Conservation (phyloP, 2,888 invertebrate species). For the Xanthorhoe designata region DNA sequence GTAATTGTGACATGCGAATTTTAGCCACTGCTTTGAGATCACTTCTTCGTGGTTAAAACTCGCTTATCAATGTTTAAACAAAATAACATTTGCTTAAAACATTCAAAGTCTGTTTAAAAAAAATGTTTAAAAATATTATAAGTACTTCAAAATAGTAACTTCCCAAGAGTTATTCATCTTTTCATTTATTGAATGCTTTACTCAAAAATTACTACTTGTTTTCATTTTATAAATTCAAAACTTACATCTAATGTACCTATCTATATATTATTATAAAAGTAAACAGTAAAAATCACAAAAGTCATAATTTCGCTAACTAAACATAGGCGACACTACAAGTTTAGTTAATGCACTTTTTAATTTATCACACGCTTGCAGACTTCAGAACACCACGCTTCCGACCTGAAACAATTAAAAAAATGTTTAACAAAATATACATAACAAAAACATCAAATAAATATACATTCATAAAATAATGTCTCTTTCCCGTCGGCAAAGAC, state of each 20-base stretch:
- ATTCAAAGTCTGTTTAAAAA: slow-evolving; percentile 12
- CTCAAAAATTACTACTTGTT: slow-evolving; percentile 21
- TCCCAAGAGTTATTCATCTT: neutral
- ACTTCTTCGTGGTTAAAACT: slow-evolving; percentile 69
- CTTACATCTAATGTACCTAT: slow-evolving; percentile 37
- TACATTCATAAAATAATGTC: too few species aligned
- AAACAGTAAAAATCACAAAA: slow-evolving; percentile 77
- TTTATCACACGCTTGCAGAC: slow-evolving; percentile 68
- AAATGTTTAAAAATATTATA: neutral
- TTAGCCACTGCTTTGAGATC: slow-evolving; percentile 73
- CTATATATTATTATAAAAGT: slow-evolving; percentile 58
- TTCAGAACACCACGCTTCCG: slow-evolving; percentile 49
- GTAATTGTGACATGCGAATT: slow-evolving; percentile 59
- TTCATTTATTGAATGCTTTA: slow-evolving; percentile 13
- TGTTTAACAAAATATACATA: slow-evolving; percentile 1
- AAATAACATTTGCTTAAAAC: slow-evolving; percentile 32
- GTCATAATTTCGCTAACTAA: slow-evolving; percentile 78
- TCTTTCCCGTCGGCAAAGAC: too few species aligned
- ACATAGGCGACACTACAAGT: slow-evolving; percentile 49
- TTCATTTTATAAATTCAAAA: slow-evolving; percentile 26
- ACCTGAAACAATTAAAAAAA: slow-evolving; percentile 67
- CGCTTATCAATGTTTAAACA: slow-evolving; percentile 41
- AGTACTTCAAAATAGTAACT: neutral
- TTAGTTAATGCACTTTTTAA: slow-evolving; percentile 67
- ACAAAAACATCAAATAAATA: neutral